Base-by-base conservation (phyloP, 2,888 invertebrate species). In the Polydrusus pterygomalis region DNA sequence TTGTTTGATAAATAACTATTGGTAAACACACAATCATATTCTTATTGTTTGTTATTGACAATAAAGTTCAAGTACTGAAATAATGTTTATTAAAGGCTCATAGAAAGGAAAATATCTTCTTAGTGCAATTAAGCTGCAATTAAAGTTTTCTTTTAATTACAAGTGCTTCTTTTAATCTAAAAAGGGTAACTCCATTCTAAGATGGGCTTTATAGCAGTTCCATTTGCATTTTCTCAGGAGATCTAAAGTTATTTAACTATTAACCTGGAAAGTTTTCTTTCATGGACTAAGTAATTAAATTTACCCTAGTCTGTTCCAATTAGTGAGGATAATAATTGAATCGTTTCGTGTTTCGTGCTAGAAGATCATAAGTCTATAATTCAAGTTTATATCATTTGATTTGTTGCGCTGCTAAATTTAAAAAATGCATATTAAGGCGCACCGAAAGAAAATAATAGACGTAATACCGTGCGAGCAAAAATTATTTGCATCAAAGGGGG, bases 211-310 rank as follows among this genome's bases (percentile, higher is more conserved):
- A 25, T 15, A 56, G 64, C 54, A 71, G 63, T 71, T 63, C 30
- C 71, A 71, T 71, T 71, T 71, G 25, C 71, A 71, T 71, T 54
- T 63, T 70, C 60, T 45, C 43, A 18, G 17, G 60, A 25, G 70
- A 70, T 18, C 17, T 2, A 10, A 47, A 25, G 30, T 70, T 69
- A 58, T 69, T 70, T 60, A 70, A 70, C 60, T 34, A 58, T 70
- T 70, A 60, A 60, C 70, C 47, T 30, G 49, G 15, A 60, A 47
- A 49, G 30, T 30, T 56, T 34, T 56, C 56, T 34, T 56, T 56
- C 56, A 56, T 56, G 56, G 56, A 34, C 34, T 56, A 34, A 56
- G 20, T 56, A 56, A 34, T 56, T 56, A 34, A 56, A 56, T 34
- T 56, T 51, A 18, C 20, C 18, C 20, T 51, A 20, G 51, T 20